Evolutionary conservation across 2,888 invertebrate species (phyloP).

Genomic region (Drosophila diplacantha): DNA sequence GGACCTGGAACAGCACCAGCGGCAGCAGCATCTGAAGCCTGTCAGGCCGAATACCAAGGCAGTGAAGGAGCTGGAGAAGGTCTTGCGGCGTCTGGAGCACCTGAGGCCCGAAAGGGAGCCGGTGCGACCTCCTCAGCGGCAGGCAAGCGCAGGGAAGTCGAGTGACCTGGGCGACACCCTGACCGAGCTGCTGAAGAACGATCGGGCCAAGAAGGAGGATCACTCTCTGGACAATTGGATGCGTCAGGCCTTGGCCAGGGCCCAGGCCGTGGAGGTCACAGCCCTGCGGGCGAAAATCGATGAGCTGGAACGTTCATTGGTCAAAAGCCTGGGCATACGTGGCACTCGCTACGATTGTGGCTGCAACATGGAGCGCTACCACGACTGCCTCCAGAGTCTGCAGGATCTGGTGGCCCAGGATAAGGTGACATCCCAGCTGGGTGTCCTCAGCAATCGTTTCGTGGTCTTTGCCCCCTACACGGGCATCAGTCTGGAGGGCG

Average conservation of each 20-base stretch:
- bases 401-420: slow-evolving; percentile 86
- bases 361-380: slow-evolving; percentile 91
- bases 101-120: neutral
- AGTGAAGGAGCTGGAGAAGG: slow-evolving; percentile 12
- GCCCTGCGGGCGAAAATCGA: slow-evolving; percentile 86
- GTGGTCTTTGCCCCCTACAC: slow-evolving; percentile 92
- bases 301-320: slow-evolving; percentile 63
- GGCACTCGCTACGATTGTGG: slow-evolving; percentile 88
- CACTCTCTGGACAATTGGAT: slow-evolving; percentile 81
- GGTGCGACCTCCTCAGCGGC: slow-evolving; percentile 3
- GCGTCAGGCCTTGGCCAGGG: slow-evolving; percentile 82
- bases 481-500: slow-evolving; percentile 92
- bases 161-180: slow-evolving; percentile 78
- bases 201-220: slow-evolving; percentile 78
- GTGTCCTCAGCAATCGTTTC: slow-evolving; percentile 84
- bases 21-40: too few species aligned
- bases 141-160: rapidly evolving
- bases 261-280: slow-evolving; percentile 82
- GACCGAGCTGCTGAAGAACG: slow-evolving; percentile 87
- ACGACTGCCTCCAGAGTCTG: slow-evolving; percentile 90
- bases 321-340: slow-evolving; percentile 78
- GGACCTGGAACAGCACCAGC: neutral
- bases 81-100: neutral
- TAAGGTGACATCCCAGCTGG: slow-evolving; percentile 82
- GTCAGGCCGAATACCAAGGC: neutral